Evolutionary conservation across 2,888 invertebrate species (phyloP), one percentile per base, ranked within the genome.

Genomic region (Diabrotica balteata): DNA sequence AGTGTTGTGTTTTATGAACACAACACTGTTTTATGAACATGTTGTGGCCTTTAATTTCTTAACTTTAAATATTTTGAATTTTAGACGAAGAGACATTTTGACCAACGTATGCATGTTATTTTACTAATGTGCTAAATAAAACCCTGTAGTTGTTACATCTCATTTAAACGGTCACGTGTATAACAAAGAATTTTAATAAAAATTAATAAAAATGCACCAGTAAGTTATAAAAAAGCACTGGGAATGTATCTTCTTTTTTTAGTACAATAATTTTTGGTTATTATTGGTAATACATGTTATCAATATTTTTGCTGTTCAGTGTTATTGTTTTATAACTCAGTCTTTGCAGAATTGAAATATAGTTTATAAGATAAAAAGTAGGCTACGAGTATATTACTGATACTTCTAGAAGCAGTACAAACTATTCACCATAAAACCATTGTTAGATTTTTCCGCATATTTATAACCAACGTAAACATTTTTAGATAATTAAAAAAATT

Each of bases 241-340:
- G 78, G 78, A 78, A 78, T 78, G 78, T 76, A 75, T 73, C 60
- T 74, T 70, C 57, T 69, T 67, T 61, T 58, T 62, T 59, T 63
- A 68, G 63, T 51, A 64, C 50, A 59, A 58, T 58, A 62, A 44
- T 72, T 74, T 75, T 75, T 74, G 74, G 74, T 75, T 74, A 75
- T 71, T 69, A 73, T 59, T 70, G 72, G 74, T 74, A 73, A 72
- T 68, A 68, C 59, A 65, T 58, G 32, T 58, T 63, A 63, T n/a
- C 52, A 17, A 50, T 52, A 60, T 52, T 61, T 73, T 67, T 64
- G 58, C 51, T 58, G 66, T 64, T 70, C 67, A 71, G 58, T 58
- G 61, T 73, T 72, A 69, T 71, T 68, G 73, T 69, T 73, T 71
- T 67, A 71, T 63, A 73, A 76, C 73, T 77, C 76, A 77, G 77